These are phyloP conservation scores for Protobothrops mucrosquamatus DNA, from an alignment of 2,113 vertebrate species.

Conservation along the genomic window DNA sequence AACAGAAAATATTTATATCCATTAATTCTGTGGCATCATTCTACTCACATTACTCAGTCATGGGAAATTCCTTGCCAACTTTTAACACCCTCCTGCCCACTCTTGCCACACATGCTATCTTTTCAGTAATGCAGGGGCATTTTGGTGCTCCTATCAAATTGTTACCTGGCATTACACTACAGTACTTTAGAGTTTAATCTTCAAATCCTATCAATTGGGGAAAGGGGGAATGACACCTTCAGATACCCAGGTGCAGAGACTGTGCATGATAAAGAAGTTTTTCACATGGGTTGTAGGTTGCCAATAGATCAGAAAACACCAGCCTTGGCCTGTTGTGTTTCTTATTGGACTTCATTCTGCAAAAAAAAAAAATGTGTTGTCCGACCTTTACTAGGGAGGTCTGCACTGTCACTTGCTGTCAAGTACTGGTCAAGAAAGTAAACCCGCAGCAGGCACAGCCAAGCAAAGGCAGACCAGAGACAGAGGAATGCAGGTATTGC, in stretches of 20 bases:
- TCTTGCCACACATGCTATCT: neutral
- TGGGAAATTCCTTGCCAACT: neutral
- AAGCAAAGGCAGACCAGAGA: neutral
- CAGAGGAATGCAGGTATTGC: neutral
- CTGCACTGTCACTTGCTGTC: neutral
- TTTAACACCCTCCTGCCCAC: neutral
- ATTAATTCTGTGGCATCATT: neutral
- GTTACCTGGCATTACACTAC: neutral
- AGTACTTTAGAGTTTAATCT: neutral
- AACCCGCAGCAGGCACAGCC: neutral
- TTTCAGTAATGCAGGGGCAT: neutral
- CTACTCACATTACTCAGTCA: neutral
- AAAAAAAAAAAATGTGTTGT: neutral
- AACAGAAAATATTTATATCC: neutral
- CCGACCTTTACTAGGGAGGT: neutral
- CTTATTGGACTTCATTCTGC: neutral
- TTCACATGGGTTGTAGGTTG: fast-evolving
- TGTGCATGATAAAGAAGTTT: fast-evolving
- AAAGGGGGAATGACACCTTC: neutral
- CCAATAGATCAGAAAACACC: neutral
- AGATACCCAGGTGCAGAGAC: neutral
- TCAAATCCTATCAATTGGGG: neutral
- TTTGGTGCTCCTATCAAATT: neutral
- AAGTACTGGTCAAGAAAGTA: too few species aligned
- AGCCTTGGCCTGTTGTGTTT: neutral